A percentile compares a stretch with the other conserved stretches of the same genome.
Conservation (phyloP, 2,888 invertebrate genomes). For the Hymenopus coronatus region DNA sequence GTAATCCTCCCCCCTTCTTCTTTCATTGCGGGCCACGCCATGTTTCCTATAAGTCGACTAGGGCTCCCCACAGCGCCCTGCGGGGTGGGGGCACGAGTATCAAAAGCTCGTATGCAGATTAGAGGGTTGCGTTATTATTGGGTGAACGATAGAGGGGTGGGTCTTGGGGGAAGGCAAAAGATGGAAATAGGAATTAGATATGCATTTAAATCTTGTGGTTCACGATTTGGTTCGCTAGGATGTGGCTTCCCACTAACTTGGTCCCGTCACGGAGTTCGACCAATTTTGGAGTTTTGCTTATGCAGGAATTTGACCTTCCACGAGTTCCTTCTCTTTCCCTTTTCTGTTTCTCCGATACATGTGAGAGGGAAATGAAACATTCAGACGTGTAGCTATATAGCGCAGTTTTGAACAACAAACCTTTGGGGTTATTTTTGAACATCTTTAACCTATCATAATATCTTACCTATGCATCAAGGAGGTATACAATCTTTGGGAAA, state of each 20-base stretch:
- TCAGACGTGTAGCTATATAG: too few relatives aligned
- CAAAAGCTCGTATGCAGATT: conserved; percentile 12
- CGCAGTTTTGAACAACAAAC: too few relatives aligned
- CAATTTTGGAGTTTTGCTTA: not conserved
- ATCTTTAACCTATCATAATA: too few relatives aligned
- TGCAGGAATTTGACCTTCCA: not conserved
- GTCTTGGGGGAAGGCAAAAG: not conserved
- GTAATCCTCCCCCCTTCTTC: not conserved
- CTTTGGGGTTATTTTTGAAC: too few relatives aligned
- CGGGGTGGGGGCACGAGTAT: not conserved
- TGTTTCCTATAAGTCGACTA: not conserved
- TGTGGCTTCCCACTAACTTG: not conserved
- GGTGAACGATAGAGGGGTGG: not conserved
- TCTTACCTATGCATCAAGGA: too few relatives aligned
- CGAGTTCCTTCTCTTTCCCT: not conserved
- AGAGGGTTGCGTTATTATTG: not conserved
- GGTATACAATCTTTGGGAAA: too few relatives aligned
- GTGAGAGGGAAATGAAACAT: not conserved
- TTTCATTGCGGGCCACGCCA: not conserved
- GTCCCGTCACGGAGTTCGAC: not conserved
- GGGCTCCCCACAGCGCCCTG: not conserved
- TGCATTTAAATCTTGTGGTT: not conserved
- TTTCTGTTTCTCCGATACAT: not conserved
- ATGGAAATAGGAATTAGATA: not conserved
- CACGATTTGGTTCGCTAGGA: not conserved